Percentiles rank a stretch among this genome's conserved stretches.
phyloP scores from a whole-genome alignment of 2,888 invertebrate genomes.

The Calameuta pallipes region DNA sequence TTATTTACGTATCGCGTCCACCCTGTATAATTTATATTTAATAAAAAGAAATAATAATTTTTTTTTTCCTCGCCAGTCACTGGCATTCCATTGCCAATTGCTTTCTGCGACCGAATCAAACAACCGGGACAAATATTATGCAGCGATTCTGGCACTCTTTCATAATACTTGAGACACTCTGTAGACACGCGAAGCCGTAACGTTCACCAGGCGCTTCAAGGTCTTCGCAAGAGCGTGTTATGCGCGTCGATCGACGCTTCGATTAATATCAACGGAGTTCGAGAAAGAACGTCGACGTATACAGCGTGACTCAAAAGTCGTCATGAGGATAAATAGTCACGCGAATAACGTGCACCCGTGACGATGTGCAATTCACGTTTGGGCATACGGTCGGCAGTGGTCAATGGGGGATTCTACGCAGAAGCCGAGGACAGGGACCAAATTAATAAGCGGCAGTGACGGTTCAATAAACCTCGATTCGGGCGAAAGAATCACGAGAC shows the following conservation, averaged over 20 bases:
- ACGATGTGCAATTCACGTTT: not conserved
- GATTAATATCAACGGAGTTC: not conserved
- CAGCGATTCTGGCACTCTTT: not conserved
- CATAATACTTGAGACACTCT: not conserved
- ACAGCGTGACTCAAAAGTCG: not conserved
- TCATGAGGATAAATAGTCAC: not conserved
- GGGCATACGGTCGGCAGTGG: not conserved
- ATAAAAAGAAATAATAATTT: too few relatives aligned
- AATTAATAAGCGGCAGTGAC: not conserved
- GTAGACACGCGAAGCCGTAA: not conserved
- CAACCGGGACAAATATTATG: not conserved
- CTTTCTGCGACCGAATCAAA: not conserved
- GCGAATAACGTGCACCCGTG: not conserved
- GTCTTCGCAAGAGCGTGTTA: not conserved
- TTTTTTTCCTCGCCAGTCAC: too few relatives aligned
- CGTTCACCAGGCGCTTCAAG: slow-evolving; percentile 2
- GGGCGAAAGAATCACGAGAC: not conserved
- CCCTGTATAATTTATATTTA: not conserved
- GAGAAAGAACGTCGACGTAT: not conserved
- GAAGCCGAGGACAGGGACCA: not conserved
- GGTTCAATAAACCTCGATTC: not conserved
- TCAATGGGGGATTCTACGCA: not conserved
- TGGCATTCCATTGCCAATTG: not conserved
- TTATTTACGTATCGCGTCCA: not conserved
- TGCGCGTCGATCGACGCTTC: not conserved